Percentiles rank a stretch among this genome's conserved stretches.
Conservation (phyloP, 2,888 invertebrate species). For the Drosophila pseudotakahashii region DNA sequence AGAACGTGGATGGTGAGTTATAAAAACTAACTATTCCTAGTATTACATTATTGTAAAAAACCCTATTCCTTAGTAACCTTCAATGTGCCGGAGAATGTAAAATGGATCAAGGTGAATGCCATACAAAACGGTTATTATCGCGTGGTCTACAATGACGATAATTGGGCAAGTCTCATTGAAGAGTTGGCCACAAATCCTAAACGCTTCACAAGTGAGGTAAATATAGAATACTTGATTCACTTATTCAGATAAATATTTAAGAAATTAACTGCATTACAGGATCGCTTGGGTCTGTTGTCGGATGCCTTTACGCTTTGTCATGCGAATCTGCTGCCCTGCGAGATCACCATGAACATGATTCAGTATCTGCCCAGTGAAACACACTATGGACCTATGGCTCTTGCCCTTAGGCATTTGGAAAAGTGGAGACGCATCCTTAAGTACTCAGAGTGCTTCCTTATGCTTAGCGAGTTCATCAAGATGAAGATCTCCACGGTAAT, state of each 20-base stretch:
- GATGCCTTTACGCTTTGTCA: constrained; percentile 84
- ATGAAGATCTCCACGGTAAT: constrained; percentile 82
- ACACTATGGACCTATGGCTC: constrained; percentile 83
- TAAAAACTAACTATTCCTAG: not conserved
- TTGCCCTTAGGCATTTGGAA: constrained; percentile 83
- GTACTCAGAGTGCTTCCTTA: constrained; percentile 84
- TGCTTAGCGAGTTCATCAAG: constrained; percentile 84
- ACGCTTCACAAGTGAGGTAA: constrained; percentile 81
- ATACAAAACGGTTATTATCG: constrained; percentile 84
- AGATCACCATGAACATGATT: constrained; percentile 84
- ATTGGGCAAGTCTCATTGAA: constrained; percentile 83
- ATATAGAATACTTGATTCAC: not conserved
- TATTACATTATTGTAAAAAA: not conserved
- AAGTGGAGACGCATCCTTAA: constrained; percentile 85
- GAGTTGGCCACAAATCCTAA: constrained; percentile 81
- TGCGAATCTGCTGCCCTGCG: constrained; percentile 84
- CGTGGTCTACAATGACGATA: constrained; percentile 83
- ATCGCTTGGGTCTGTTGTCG: constrained; percentile 84
- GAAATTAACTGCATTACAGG: constrained; percentile 53
- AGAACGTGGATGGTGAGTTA: constrained; percentile 80
- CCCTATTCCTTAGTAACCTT: constrained; percentile 76
- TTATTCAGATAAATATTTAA: accelerated
- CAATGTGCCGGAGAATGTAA: constrained; percentile 82
- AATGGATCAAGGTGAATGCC: constrained; percentile 84
- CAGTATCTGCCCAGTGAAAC: constrained; percentile 83